Evolutionary conservation across 1,140 invertebrate species (phyloP), one percentile per base, ranked within the genome.

Genomic region (Atta texana): DNA sequence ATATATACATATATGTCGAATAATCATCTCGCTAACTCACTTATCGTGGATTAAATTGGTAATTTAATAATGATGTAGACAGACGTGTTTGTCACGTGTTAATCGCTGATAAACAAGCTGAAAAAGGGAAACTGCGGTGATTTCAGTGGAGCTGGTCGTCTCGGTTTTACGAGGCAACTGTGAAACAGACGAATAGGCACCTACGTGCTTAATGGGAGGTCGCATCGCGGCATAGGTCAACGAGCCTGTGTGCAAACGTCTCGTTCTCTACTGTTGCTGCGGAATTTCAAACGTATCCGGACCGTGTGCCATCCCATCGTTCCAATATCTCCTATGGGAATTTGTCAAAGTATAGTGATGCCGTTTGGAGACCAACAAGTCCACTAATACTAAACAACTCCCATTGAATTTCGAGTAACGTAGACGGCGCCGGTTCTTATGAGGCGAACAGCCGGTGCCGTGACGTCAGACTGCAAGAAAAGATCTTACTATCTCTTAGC

Each of bases 121-220:
- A 53, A 34, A 68, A 44, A 59, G n/a, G 21, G 51, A n/a, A 66
- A 51, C 24, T 18, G 49, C 49, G 31, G 69, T 74, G 76, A 76
- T 84, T 87, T 87, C 28, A 28, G 34, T 21, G 14, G 71, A 84
- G 16, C 57, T 18, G 31, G 21, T 49, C 39, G 61, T 61, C 55
- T n/a, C 49, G 24, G 16, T 24, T 81, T 84, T 84, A 84, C 69
- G 80, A 85, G 74, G 82, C 49, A 64, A 71, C 53, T 89, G 68
- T 16, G 18, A 53, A 59, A 34, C 84, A 53, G 63, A 64, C 55
- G 66, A 81, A 89, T 69, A 89, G 85, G 24, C 77, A 68, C 21
- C 59, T 87, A 89, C 74, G 44, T 77, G 87, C 53, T 55, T 86
- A 89, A 89, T 61, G 61, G 72, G 21, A 87, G 84, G 55, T 89